A percentile compares a stretch with the other conserved stretches of the same genome.
Conservation (phyloP, 2,888 invertebrate species). For the Trissoscelio sp. region DNA sequence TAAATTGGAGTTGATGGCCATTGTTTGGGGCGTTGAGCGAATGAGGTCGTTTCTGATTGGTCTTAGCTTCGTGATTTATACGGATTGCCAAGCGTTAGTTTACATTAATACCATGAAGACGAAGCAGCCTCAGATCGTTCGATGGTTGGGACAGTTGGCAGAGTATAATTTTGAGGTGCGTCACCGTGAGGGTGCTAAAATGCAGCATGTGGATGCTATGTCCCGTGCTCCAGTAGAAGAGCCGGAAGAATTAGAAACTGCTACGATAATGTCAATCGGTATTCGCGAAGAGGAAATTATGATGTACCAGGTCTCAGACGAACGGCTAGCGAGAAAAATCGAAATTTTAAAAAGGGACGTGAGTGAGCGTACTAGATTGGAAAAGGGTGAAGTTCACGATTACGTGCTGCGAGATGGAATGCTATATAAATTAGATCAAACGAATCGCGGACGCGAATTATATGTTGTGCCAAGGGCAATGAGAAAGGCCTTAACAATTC, state of each 20-base stretch:
- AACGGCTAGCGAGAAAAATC: neutral
- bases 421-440: neutral
- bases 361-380: neutral
- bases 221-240: neutral
- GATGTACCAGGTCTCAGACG: neutral
- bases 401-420: neutral
- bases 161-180: neutral
- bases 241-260: neutral
- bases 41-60: neutral
- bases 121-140: neutral
- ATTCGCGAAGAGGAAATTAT: too few species aligned
- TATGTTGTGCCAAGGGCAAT: conserved; percentile 40
- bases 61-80: neutral
- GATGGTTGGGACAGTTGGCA: neutral
- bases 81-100: neutral
- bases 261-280: too few species aligned
- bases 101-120: neutral
- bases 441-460: neutral
- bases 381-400: neutral
- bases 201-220: conserved; percentile 9
- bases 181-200: neutral
- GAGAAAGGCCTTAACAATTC: conserved; percentile 48
- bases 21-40: neutral
- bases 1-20: neutral
- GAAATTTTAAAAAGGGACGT: neutral